Conservation (phyloP, 2,113 vertebrate species). For the Anoura caudifer region DNA sequence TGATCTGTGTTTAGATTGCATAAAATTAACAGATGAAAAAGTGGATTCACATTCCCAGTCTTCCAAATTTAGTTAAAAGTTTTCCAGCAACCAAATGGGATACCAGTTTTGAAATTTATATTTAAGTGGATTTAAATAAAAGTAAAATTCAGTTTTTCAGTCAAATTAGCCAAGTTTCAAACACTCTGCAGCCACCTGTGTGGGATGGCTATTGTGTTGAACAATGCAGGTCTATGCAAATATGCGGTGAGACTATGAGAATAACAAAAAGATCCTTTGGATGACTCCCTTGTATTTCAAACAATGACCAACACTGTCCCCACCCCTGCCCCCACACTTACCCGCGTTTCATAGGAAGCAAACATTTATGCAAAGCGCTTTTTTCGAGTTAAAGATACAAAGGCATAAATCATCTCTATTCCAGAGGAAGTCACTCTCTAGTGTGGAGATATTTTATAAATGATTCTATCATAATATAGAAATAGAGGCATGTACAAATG, state of each 20-base stretch:
- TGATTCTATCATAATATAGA: not conserved
- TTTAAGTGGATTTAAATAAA: not conserved
- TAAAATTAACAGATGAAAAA: constrained; percentile 5
- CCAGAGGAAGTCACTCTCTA: not conserved
- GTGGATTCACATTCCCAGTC: not conserved
- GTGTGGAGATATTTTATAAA: not conserved
- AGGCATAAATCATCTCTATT: not conserved
- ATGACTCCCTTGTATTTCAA: not conserved
- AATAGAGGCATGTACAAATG: not conserved
- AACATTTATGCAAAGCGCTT: not conserved
- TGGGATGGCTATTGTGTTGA: not conserved
- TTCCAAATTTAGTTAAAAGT: constrained; percentile 3
- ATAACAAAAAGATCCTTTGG: not conserved
- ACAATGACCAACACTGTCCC: not conserved
- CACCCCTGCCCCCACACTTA: not conserved
- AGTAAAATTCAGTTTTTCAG: not conserved
- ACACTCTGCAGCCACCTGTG: not conserved
- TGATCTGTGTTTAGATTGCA: not conserved
- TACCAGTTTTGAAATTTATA: not conserved
- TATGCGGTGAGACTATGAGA: not conserved
- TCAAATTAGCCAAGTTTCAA: not conserved
- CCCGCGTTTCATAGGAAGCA: not conserved
- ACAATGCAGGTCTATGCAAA: not conserved
- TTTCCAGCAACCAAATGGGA: not conserved
- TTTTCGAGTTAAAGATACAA: not conserved